Evolutionary conservation across 2,113 vertebrate genomes (phyloP).

Genomic region (Parotia lawesii): DNA sequence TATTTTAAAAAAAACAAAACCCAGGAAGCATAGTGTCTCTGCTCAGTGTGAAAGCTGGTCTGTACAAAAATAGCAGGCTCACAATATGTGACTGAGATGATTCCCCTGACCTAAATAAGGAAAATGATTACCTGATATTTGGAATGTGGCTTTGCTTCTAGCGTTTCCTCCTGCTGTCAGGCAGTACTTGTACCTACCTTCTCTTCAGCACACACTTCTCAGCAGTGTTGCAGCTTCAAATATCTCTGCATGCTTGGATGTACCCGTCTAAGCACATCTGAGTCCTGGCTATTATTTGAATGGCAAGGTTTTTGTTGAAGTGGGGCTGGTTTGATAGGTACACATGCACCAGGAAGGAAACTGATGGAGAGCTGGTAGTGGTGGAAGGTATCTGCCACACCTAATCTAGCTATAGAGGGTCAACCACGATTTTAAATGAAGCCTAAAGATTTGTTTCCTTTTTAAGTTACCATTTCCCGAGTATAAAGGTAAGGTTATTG

Average conservation of each 20-base stretch:
- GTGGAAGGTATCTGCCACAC: not conserved
- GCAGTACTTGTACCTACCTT: not conserved
- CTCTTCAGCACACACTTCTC: not conserved
- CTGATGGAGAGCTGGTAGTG: not conserved
- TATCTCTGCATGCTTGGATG: not conserved
- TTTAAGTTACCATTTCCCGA: not conserved
- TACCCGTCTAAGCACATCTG: not conserved
- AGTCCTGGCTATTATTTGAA: not conserved
- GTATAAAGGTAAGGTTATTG: not conserved
- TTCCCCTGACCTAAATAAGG: constrained; percentile 45
- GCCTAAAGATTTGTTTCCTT: not conserved
- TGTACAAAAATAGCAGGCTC: constrained; percentile 55
- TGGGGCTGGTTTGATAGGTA: not conserved
- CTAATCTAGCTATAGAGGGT: not conserved
- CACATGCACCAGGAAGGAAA: not conserved
- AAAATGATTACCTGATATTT: constrained; percentile 39
- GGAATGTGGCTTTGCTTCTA: not conserved
- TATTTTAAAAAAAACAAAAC: constrained; percentile 44
- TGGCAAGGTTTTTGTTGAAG: not conserved
- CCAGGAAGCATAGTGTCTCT: constrained; percentile 31
- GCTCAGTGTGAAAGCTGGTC: constrained; percentile 46
- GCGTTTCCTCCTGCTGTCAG: not conserved
- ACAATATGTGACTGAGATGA: not conserved
- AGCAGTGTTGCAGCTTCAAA: not conserved
- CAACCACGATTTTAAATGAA: not conserved